These are phyloP conservation scores for Cladopsammia gracilis DNA, from an alignment of 64 coral and sea anemone genomes.

Conservation along the genomic window DNA sequence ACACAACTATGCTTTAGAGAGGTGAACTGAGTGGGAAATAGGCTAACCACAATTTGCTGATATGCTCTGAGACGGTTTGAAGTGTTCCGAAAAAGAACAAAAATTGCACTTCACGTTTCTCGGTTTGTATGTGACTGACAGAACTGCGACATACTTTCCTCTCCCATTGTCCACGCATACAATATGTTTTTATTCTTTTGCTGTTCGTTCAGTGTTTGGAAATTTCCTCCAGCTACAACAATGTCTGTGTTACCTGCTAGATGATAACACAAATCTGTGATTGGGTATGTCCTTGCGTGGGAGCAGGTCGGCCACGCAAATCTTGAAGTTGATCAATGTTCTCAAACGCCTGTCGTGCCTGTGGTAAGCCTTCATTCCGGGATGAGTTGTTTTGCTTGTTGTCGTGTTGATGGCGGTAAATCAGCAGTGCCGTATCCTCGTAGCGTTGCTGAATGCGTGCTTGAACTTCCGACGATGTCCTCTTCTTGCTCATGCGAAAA, in stretches of 20 bases:
- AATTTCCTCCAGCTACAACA: background rate
- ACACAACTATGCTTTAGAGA: no score
- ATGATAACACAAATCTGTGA: constrained; percentile 25
- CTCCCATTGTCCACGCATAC: background rate
- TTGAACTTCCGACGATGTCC: constrained; percentile 33
- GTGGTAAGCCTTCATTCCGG: background rate
- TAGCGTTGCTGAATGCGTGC: constrained; percentile 36
- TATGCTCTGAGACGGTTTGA: no score
- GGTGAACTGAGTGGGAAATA: no score
- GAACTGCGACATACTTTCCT: background rate
- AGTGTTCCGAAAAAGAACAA: no score
- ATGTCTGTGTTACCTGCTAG: background rate
- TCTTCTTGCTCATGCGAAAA: constrained; percentile 13
- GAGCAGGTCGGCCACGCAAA: background rate
- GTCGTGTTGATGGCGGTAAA: background rate
- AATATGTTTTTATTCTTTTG: background rate
- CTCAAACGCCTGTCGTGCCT: constrained; percentile 14
- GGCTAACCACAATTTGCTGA: no score
- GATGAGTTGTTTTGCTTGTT: background rate
- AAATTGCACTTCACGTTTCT: no score
- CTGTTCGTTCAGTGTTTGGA: background rate
- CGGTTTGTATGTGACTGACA: background rate
- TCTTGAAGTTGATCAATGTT: background rate
- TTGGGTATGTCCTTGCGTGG: background rate
- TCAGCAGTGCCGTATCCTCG: constrained; percentile 14